Evolutionary conservation across 2,113 vertebrate genomes (phyloP).

Genomic region (Recurvirostra avosetta): DNA sequence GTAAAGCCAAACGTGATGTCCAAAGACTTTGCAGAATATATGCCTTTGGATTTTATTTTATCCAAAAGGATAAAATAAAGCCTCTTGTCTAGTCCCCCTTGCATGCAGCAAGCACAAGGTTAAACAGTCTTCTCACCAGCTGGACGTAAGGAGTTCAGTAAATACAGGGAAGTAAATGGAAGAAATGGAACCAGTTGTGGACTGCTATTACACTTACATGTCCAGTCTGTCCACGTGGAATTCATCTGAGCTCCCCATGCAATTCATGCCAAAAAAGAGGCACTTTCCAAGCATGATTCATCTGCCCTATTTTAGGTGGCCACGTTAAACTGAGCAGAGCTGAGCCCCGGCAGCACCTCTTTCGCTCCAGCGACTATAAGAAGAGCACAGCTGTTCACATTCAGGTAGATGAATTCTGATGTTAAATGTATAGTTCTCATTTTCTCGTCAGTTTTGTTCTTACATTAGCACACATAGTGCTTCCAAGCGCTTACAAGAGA

Average conservation of each 20-base stretch:
- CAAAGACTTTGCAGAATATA: not conserved
- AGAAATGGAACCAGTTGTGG: not conserved
- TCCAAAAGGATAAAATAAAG: not conserved
- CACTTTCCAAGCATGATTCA: not conserved
- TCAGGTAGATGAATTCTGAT: not conserved
- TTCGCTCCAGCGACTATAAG: not conserved
- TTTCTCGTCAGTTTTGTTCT: not conserved
- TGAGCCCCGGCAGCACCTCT: not conserved
- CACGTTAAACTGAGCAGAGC: not conserved
- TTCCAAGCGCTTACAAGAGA: not conserved
- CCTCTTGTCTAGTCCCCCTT: not conserved
- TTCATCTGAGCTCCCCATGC: not conserved
- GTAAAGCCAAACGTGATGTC: not conserved
- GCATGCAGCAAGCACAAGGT: not conserved
- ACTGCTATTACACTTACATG: fast-evolving
- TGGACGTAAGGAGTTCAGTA: not conserved
- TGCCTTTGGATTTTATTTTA: not conserved
- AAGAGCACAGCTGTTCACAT: not conserved
- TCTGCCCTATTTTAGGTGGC: not conserved
- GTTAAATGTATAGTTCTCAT: not conserved
- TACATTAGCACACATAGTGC: not conserved
- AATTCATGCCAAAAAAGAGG: not conserved
- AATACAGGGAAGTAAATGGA: not conserved
- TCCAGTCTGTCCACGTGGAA: not conserved
- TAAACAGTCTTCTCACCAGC: not conserved